Percentiles rank a stretch among this genome's conserved stretches.
Evolutionary conservation across 2,113 vertebrate species (phyloP).

Genomic region (Penelope pileata): DNA sequence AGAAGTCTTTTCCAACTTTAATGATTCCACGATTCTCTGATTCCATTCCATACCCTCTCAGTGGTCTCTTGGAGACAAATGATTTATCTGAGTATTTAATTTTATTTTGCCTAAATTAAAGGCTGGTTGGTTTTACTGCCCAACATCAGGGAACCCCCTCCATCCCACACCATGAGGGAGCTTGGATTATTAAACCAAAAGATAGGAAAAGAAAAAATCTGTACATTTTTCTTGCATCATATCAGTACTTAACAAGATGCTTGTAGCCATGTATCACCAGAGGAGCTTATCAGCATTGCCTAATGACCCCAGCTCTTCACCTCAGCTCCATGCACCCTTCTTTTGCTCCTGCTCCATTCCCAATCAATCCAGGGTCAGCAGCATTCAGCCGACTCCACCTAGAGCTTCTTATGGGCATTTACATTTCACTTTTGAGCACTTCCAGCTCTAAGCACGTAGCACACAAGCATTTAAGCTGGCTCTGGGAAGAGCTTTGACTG

Average conservation of each 20-base stretch:
- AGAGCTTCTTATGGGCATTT: not conserved
- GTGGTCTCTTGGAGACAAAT: not conserved
- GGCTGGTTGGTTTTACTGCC: not conserved
- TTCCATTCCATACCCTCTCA: not conserved
- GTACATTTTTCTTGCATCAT: not conserved
- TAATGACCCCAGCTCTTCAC: not conserved
- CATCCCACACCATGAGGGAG: not conserved
- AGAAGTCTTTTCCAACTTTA: no score
- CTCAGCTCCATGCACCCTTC: not conserved
- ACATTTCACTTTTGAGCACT: not conserved
- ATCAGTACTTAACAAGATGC: not conserved
- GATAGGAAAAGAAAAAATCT: not conserved
- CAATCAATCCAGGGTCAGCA: not conserved
- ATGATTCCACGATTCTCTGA: no score
- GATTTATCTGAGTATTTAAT: not conserved
- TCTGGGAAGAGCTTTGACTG: not conserved
- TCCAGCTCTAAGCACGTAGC: not conserved
- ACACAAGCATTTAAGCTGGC: not conserved
- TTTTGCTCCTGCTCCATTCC: not conserved
- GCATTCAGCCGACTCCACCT: not conserved
- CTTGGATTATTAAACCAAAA: not conserved
- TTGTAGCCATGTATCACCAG: not conserved
- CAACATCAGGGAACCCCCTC: not conserved
- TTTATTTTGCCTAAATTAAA: not conserved
- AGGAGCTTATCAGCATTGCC: not conserved